Conservation (phyloP, 2,888 invertebrate species). For the Cryptophagus acutangulus region DNA sequence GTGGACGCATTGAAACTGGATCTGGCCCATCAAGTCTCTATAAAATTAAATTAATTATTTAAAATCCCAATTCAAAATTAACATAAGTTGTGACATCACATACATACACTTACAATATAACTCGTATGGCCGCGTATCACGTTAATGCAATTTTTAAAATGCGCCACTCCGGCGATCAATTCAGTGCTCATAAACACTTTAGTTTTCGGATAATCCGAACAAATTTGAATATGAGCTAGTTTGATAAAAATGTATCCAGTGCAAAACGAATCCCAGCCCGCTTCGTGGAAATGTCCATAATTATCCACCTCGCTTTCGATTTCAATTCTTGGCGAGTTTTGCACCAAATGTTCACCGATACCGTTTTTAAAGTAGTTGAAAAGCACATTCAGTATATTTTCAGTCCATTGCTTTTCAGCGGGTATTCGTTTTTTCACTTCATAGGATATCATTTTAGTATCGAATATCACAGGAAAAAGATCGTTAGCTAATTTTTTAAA, state of each 20-base stretch:
- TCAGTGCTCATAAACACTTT: slow-evolving; percentile 52
- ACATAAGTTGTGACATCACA: slow-evolving; percentile 4
- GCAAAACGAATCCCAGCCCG: slow-evolving; percentile 80
- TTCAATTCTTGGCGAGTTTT: slow-evolving; percentile 46
- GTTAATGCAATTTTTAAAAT: slow-evolving; percentile 56
- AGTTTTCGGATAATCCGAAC: slow-evolving; percentile 49
- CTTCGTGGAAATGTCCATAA: slow-evolving; percentile 57
- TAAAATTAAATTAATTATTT: too few relatives aligned
- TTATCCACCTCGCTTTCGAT: slow-evolving; percentile 27
- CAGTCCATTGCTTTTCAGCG: slow-evolving; percentile 43
- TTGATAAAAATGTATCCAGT: slow-evolving; percentile 69
- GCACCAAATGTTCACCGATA: slow-evolving; percentile 41
- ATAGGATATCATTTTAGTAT: slow-evolving; percentile 68
- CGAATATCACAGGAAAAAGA: slow-evolving; percentile 65
- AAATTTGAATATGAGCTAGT: slow-evolving; percentile 57
- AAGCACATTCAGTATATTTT: slow-evolving; percentile 53
- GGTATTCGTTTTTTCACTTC: slow-evolving; percentile 45
- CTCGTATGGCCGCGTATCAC: slow-evolving; percentile 55
- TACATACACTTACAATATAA: slow-evolving; percentile 53
- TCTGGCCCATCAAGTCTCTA: slow-evolving; percentile 53
- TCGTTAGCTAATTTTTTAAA: slow-evolving; percentile 61
- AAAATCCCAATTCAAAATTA: slow-evolving; percentile 13
- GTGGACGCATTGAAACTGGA: slow-evolving; percentile 49
- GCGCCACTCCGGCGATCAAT: slow-evolving; percentile 49
- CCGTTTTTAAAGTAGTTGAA: slow-evolving; percentile 58